phyloP scores from a whole-genome alignment of 2,797 vertebrate species.

The Chrysocyon brachyurus region DNA sequence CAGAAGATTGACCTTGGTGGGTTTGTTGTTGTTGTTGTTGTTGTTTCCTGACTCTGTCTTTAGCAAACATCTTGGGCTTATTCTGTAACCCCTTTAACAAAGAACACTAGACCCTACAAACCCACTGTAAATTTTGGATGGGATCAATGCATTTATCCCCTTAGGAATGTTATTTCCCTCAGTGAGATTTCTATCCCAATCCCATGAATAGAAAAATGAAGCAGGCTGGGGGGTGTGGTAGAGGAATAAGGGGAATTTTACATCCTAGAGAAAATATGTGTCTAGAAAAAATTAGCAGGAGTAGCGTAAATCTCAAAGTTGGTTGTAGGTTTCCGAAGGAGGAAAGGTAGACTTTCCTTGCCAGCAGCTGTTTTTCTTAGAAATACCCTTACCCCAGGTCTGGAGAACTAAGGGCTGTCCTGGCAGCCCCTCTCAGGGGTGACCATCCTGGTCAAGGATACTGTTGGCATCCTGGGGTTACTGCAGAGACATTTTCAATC shows the following conservation, averaged over 20 bases:
- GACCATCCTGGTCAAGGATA: background rate
- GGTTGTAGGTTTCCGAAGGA: background rate
- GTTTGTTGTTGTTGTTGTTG: background rate
- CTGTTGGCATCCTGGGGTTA: background rate
- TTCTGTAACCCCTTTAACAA: background rate
- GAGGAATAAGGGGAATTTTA: background rate
- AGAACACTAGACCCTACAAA: background rate
- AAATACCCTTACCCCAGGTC: background rate
- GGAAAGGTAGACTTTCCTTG: background rate
- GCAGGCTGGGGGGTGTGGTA: background rate
- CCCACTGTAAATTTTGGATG: background rate
- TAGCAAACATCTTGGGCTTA: background rate
- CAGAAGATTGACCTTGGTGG: background rate
- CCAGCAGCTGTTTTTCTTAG: background rate
- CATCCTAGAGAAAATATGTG: background rate
- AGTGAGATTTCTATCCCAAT: background rate
- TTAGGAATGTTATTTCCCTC: background rate
- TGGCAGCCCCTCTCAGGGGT: fast-evolving
- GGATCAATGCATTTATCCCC: background rate
- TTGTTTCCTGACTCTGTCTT: background rate
- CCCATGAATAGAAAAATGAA: background rate
- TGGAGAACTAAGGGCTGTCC: background rate
- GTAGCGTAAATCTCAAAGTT: background rate
- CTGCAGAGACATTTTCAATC: background rate
- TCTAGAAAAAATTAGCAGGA: background rate